Percentiles rank a stretch among this genome's conserved stretches.
phyloP scores from a whole-genome alignment of 2,888 invertebrate genomes.

The Clepsis dumicolana region DNA sequence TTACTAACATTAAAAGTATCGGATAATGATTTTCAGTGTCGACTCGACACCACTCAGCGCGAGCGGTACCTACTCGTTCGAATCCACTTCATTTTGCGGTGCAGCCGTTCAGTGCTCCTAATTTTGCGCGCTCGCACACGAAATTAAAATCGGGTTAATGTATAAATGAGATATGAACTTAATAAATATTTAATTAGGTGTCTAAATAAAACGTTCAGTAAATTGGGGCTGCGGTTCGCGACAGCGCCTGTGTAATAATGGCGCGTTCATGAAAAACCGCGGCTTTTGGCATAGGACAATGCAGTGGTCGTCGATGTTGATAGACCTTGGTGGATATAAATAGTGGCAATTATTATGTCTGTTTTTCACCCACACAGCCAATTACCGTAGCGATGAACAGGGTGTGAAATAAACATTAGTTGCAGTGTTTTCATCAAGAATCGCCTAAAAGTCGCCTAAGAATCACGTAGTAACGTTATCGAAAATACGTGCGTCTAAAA shows the following conservation, averaged over 20 bases:
- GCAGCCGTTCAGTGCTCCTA: conserved; percentile 75
- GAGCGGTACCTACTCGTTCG: conserved; percentile 63
- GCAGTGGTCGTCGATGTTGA: neutral
- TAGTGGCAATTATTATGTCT: neutral
- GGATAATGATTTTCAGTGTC: conserved; percentile 76
- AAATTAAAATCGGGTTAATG: conserved; percentile 85
- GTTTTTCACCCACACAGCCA: neutral
- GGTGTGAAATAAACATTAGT: too few relatives aligned
- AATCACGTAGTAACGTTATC: too few relatives aligned
- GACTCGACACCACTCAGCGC: conserved; percentile 55
- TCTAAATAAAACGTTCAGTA: conserved; percentile 80
- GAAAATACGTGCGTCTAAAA: too few relatives aligned
- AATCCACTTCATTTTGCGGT: conserved; percentile 84
- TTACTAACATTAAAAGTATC: conserved; percentile 61
- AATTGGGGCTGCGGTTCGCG: conserved; percentile 67
- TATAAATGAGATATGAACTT: conserved; percentile 84
- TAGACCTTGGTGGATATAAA: neutral
- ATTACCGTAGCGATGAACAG: too few relatives aligned
- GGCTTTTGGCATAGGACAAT: conserved; percentile 47
- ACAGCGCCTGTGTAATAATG: conserved; percentile 69
- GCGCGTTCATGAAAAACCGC: conserved; percentile 57
- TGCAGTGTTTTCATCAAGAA: too few relatives aligned
- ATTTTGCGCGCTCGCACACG: conserved; percentile 82
- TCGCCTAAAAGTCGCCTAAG: too few relatives aligned
- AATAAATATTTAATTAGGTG: conserved; percentile 86